Conservation (phyloP, 2,888 invertebrate species). For the Heterodera filipjevi region DNA sequence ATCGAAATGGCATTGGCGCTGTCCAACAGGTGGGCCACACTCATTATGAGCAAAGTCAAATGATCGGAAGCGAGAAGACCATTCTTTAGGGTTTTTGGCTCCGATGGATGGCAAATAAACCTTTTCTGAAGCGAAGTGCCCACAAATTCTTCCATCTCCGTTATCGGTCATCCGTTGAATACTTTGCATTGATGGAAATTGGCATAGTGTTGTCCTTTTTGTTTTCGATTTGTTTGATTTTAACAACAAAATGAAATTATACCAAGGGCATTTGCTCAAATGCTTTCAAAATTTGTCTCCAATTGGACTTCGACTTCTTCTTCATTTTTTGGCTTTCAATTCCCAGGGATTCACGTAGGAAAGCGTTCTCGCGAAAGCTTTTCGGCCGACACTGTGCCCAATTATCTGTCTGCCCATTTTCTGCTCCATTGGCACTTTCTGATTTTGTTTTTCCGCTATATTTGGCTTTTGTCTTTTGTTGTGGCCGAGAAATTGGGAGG, state of each 20-base stretch:
- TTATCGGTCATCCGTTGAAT: conserved; percentile 17
- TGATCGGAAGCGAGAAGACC: neutral
- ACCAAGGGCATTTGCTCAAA: too few species aligned
- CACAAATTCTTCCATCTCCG: conserved; percentile 18
- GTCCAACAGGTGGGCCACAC: conserved; percentile 11
- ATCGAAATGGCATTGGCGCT: conserved; percentile 17
- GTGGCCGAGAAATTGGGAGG: conserved; percentile 30
- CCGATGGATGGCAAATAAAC: conserved; percentile 47
- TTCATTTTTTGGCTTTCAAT: conserved; percentile 94
- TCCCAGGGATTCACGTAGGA: conserved; percentile 83
- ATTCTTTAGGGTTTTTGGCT: conserved; percentile 54
- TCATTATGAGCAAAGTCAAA: too few species aligned
- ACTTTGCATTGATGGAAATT: conserved; percentile 26
- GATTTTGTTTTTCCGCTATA: conserved; percentile 61
- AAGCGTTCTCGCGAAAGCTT: conserved; percentile 77
- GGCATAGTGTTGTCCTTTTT: neutral
- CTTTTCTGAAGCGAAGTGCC: conserved; percentile 45
- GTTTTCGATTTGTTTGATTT: neutral
- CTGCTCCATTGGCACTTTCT: conserved; percentile 67
- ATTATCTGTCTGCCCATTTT: conserved; percentile 65
- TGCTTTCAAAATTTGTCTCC: too few species aligned
- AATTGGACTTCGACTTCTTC: conserved; percentile 91
- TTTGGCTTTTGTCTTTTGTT: conserved; percentile 29
- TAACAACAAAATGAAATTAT: neutral
- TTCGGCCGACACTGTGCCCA: conserved; percentile 35